Conservation (phyloP, 2,888 invertebrate species). For the Drosophila trichaetosa region DNA sequence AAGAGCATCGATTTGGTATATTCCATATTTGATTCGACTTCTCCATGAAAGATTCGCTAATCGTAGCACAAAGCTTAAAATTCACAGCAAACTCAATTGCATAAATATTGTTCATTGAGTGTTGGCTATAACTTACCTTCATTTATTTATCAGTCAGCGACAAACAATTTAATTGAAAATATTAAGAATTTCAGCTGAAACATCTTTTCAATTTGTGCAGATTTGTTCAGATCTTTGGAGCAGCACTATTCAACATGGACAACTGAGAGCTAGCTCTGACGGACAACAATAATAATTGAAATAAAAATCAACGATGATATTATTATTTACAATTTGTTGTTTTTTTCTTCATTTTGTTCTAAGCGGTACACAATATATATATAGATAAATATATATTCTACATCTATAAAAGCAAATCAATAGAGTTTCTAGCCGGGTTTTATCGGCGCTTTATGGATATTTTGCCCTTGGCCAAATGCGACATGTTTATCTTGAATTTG, state of each 20-base stretch:
- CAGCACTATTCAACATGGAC: background rate
- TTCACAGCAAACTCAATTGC: background rate
- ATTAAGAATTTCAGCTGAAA: background rate
- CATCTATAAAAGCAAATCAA: constrained; percentile 12
- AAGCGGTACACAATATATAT: constrained; percentile 22
- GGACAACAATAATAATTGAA: constrained; percentile 2
- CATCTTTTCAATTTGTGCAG: background rate
- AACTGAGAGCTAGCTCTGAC: background rate
- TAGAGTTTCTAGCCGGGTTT: constrained; percentile 4
- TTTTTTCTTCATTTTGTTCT: constrained; percentile 4
- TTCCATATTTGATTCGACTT: background rate
- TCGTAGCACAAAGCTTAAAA: background rate
- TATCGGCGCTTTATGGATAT: constrained; percentile 92
- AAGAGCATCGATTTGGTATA: background rate
- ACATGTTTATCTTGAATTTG: constrained; percentile 93
- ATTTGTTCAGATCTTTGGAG: background rate
- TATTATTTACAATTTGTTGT: constrained; percentile 37
- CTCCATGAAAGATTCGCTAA: background rate
- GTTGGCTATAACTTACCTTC: background rate
- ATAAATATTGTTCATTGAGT: background rate
- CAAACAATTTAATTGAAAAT: background rate
- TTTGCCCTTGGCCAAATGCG: constrained; percentile 94
- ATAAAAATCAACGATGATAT: constrained; percentile 1
- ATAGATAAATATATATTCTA: constrained; percentile 8
- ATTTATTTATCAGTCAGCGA: background rate